Evolutionary conservation across 2,888 invertebrate species (phyloP), one percentile per base, ranked within the genome.

Genomic region (Neria commutata): DNA sequence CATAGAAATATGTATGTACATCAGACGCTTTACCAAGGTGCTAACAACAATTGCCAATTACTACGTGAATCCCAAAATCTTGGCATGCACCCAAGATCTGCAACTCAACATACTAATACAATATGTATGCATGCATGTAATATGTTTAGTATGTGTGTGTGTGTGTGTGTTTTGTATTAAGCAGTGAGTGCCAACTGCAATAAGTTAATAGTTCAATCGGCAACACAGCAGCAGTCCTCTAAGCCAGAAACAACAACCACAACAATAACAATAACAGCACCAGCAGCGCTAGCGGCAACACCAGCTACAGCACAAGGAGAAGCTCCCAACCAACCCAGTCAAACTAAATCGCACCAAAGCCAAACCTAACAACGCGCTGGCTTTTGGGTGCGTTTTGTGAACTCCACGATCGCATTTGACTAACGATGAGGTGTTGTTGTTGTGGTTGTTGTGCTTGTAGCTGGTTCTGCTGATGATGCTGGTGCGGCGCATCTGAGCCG

Each of bases 351-450:
- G 62, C 61, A 48, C 48, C 42, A 52, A 52, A 55, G 52, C 51
- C 45, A 58, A 61, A 64, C 55, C 65, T 62, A 68, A 66, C 66
- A 63, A 68, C 65, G 61, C 47, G 37, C 69, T 76, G 78, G 73
- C 79, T 80, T 80, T 76, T 80, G 81, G 80, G 80, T 80, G 80
- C 80, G 80, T 80, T 81, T 78, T 78, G 77, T 79, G 81, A 81
- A 79, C 80, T 76, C 79, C 79, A 80, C 81, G 81, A 81, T 78
- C 74, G 71, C 74, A 77, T 75, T 76, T 75, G 73, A 67, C 68
- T 72, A 71, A 64, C 67, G 63, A 59, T 21, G 52, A 40, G 21
- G 33, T 37, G 21, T 29, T 42, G 29, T 34, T 54, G 46, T 2
- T 47, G 8, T n/a, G 42, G 24, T 45, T 5, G 21, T 33, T 47